Conservation (phyloP, 2,888 invertebrate genomes). For the Rhopalosiphum nymphaeae region DNA sequence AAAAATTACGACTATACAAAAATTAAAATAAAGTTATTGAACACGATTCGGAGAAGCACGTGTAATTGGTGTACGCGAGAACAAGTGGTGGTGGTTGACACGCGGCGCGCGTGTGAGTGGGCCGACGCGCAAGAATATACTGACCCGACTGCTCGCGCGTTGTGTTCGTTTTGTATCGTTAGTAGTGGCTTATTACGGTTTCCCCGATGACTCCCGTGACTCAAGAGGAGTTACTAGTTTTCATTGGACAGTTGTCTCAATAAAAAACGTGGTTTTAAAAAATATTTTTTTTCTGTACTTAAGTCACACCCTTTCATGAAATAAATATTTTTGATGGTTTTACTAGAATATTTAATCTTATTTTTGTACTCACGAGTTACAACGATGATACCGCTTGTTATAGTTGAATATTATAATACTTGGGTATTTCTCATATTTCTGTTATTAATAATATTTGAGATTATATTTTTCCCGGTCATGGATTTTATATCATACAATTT, state of each 20-base stretch:
- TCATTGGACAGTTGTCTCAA: background rate
- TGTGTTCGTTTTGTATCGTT: constrained; percentile 30
- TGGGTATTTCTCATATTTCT: background rate
- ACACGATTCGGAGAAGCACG: constrained; percentile 50
- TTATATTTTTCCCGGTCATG: background rate
- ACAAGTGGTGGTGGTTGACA: constrained; percentile 25
- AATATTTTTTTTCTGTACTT: constrained; percentile 7
- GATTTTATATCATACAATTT: background rate
- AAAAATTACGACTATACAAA: constrained; percentile 19
- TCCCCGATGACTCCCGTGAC: background rate
- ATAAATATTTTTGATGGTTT: constrained; percentile 15
- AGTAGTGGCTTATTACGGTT: background rate
- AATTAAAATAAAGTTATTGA: constrained; percentile 7
- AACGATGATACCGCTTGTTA: background rate
- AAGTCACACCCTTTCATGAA: constrained; percentile 32
- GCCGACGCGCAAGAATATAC: constrained; percentile 59
- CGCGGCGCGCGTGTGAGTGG: constrained; percentile 56
- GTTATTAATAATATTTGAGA: constrained; percentile 1
- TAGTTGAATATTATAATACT: background rate
- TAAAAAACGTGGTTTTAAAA: background rate
- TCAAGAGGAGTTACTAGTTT: background rate
- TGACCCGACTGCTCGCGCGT: constrained; percentile 47
- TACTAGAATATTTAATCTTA: background rate
- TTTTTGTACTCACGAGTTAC: background rate
- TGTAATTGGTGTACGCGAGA: constrained; percentile 35